Percentiles rank a stretch among this genome's conserved stretches.
Conservation (phyloP, 2,797 vertebrate genomes). For the Ciconia nigra region DNA sequence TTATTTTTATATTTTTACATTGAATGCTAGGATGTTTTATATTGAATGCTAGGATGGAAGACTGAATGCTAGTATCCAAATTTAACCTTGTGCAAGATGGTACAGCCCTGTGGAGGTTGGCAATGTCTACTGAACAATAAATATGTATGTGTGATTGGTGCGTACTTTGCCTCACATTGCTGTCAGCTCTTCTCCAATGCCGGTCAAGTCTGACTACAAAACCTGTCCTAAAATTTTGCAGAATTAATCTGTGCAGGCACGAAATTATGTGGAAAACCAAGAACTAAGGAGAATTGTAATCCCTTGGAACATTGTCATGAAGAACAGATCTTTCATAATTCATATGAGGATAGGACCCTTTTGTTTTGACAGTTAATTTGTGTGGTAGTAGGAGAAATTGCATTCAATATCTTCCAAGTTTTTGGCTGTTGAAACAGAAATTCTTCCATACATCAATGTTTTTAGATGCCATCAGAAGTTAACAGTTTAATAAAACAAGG, state of each 20-base stretch:
- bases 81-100: background rate
- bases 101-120: background rate
- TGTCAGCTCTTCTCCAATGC: background rate
- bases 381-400: background rate
- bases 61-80: background rate
- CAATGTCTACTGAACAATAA: background rate
- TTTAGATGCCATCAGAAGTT: background rate
- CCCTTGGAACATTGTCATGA: background rate
- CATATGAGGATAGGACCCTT: background rate
- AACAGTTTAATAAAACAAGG: background rate
- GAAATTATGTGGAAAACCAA: background rate
- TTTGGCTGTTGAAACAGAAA: background rate
- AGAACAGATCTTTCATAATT: background rate
- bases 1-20: background rate
- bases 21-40: background rate
- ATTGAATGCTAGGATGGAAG: background rate
- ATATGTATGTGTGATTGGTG: background rate
- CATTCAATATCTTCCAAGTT: background rate
- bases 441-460: background rate
- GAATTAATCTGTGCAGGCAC: background rate
- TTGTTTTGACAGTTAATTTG: background rate
- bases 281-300: background rate
- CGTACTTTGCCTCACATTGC: background rate
- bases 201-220: background rate
- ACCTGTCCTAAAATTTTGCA: background rate